phyloP scores from a whole-genome alignment of 2,888 invertebrate genomes.

The Corbicula japonica region DNA sequence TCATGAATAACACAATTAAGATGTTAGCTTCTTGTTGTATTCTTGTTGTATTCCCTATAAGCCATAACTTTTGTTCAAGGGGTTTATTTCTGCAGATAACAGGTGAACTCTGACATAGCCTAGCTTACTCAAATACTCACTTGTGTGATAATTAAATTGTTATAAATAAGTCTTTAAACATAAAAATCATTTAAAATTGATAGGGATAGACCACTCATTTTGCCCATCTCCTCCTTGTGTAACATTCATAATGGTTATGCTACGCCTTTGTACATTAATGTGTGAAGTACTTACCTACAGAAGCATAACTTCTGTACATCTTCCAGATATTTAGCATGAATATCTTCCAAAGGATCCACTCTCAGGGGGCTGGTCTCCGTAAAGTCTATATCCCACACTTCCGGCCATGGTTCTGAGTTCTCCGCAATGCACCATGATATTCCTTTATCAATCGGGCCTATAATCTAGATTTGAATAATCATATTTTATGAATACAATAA shows the following conservation, averaged over 20 bases:
- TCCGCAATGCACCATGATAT: conserved; percentile 93
- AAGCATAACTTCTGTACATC: conserved; percentile 74
- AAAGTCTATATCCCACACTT: conserved; percentile 91
- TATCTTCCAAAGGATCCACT: conserved; percentile 91
- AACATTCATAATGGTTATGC: not conserved
- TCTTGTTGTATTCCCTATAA: too few species aligned
- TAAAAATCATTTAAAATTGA: too few species aligned
- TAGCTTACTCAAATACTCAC: too few species aligned
- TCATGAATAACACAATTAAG: too few species aligned
- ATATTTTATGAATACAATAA: not conserved
- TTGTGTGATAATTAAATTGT: too few species aligned
- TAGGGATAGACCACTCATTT: not conserved
- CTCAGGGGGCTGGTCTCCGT: conserved; percentile 88
- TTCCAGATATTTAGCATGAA: conserved; percentile 87
- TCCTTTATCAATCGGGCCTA: conserved; percentile 95
- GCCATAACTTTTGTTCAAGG: too few species aligned
- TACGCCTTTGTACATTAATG: not conserved
- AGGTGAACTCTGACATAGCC: too few species aligned
- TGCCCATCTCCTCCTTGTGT: not conserved
- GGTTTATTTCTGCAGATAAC: too few species aligned
- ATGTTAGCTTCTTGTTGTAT: too few species aligned
- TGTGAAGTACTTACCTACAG: conserved; percentile 67
- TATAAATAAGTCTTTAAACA: too few species aligned
- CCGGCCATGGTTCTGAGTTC: conserved; percentile 92
- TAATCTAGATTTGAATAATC: conserved; percentile 89